Evolutionary conservation across 1,140 invertebrate genomes (phyloP).

Genomic region (Hirudo medicinalis): DNA sequence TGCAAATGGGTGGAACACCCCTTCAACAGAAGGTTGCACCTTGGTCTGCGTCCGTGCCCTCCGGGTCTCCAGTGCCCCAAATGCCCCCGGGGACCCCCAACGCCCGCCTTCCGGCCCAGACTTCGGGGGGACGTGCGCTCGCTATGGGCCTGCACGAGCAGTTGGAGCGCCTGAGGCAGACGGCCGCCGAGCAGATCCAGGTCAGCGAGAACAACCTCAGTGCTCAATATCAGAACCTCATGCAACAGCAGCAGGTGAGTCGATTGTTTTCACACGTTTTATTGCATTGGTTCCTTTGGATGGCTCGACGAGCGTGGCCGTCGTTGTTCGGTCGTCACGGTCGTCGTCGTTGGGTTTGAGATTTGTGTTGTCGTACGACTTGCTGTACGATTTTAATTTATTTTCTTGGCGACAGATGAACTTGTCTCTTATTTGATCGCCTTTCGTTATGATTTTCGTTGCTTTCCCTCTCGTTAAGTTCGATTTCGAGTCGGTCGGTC

Average conservation of each 20-base stretch:
- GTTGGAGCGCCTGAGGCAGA: conserved; percentile 49
- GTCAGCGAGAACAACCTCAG: conserved; percentile 85
- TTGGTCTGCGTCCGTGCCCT: conserved; percentile 20
- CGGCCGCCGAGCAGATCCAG: conserved; percentile 72
- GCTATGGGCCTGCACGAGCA: conserved; percentile 46
- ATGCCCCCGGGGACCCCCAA: conserved; percentile 16
- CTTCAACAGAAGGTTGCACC: conserved; percentile 18
- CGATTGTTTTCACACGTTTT: too few relatives aligned
- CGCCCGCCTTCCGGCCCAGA: conserved; percentile 33
- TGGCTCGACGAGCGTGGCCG: too few relatives aligned
- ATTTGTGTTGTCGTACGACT: too few relatives aligned
- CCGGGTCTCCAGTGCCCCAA: conserved; percentile 17
- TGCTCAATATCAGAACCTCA: conserved; percentile 69
- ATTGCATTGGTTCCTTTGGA: too few relatives aligned
- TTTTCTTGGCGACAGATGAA: too few relatives aligned
- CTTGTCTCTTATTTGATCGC: too few relatives aligned
- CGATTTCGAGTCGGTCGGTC: too few relatives aligned
- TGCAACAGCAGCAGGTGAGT: conserved; percentile 41
- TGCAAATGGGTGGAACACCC: conserved; percentile 9
- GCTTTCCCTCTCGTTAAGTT: neutral
- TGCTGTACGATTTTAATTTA: too few relatives aligned
- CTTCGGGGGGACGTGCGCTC: conserved; percentile 30
- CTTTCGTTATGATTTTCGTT: too few relatives aligned
- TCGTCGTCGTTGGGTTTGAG: too few relatives aligned
- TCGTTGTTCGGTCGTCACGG: too few relatives aligned